Percentiles rank a stretch among this genome's conserved stretches.
These are phyloP conservation scores for Phenganax marumi DNA, from an alignment of 92 coral and sea anemone genomes.

Conservation along the genomic window DNA sequence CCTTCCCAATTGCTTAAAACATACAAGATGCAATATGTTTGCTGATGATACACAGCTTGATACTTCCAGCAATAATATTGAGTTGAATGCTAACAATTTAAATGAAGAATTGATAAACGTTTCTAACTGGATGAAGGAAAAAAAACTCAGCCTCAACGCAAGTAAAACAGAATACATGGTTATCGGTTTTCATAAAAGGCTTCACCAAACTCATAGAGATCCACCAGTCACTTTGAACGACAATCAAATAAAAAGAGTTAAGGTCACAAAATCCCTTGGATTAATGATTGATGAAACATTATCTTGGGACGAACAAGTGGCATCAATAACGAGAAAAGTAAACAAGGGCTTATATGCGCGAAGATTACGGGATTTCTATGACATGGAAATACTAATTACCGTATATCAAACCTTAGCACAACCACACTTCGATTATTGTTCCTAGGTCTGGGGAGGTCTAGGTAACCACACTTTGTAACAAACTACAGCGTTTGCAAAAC, in stretches of 20 bases:
- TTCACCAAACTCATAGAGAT: conserved; percentile 30
- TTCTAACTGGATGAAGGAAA: conserved; percentile 47
- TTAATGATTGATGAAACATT: conserved; percentile 4
- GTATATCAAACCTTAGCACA: too few species aligned
- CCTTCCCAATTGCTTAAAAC: conserved; percentile 16
- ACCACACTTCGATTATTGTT: too few species aligned
- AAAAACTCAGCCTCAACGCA: conserved; percentile 55
- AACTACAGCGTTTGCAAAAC: too few species aligned
- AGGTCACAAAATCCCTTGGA: conserved; percentile 31
- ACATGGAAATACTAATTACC: neutral
- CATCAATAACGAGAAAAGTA: conserved; percentile 2
- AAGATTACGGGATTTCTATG: conserved; percentile 2
- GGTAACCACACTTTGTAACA: too few species aligned
- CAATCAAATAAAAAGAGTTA: neutral
- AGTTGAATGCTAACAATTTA: conserved; percentile 22
- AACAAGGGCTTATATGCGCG: neutral
- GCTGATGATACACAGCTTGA: conserved; percentile 41
- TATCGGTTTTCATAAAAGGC: conserved; percentile 55
- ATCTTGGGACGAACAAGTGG: neutral
- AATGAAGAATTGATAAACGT: conserved; percentile 47
- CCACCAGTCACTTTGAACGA: neutral
- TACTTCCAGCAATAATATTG: conserved; percentile 23
- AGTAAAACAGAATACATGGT: conserved; percentile 56
- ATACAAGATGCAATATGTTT: conserved; percentile 5
- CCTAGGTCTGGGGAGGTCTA: too few species aligned